Percentiles rank a stretch among this genome's conserved stretches.
Evolutionary conservation across 2,113 vertebrate genomes (phyloP).

Genomic region (Alces alces): DNA sequence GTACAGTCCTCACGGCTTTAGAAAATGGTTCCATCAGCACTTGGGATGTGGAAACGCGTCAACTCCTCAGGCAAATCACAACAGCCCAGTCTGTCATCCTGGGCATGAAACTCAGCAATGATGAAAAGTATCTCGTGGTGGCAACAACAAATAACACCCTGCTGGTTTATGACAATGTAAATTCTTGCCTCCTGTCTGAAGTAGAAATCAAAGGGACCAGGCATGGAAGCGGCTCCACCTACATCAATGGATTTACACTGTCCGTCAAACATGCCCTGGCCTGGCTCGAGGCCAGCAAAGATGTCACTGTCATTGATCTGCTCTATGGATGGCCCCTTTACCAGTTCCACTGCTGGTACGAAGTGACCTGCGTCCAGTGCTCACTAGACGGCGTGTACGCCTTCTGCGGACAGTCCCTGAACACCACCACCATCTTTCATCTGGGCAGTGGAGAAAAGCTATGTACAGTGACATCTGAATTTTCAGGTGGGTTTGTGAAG

Average conservation of each 20-base stretch:
- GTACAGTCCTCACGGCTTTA: conserved; percentile 92
- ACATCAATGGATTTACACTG: conserved; percentile 96
- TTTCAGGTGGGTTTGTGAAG: conserved; percentile 97
- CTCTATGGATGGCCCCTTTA: conserved; percentile 97
- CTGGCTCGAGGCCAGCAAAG: conserved; percentile 98
- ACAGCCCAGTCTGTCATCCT: conserved; percentile 94
- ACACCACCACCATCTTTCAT: conserved; percentile 94
- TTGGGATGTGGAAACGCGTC: conserved; percentile 95
- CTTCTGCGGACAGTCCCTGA: conserved; percentile 97
- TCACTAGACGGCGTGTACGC: conserved; percentile 95
- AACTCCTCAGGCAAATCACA: conserved; percentile 94
- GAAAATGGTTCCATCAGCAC: conserved; percentile 98
- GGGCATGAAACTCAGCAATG: conserved; percentile 91
- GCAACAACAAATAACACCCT: conserved; percentile 98
- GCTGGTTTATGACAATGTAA: conserved; percentile 96
- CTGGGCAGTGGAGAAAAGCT: conserved; percentile 96
- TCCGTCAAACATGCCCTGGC: conserved; percentile 95
- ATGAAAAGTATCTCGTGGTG: conserved; percentile 97
- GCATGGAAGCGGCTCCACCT: conserved; percentile 87
- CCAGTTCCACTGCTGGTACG: conserved; percentile 99
- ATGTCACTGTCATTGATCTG: conserved; percentile 95
- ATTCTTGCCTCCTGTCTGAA: conserved; percentile 96
- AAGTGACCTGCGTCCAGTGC: conserved; percentile 97
- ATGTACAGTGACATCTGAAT: conserved; percentile 95
- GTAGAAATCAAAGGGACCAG: conserved; percentile 98